Conservation (phyloP, 2,113 vertebrate genomes). For the Myrmophylax atrothorax region DNA sequence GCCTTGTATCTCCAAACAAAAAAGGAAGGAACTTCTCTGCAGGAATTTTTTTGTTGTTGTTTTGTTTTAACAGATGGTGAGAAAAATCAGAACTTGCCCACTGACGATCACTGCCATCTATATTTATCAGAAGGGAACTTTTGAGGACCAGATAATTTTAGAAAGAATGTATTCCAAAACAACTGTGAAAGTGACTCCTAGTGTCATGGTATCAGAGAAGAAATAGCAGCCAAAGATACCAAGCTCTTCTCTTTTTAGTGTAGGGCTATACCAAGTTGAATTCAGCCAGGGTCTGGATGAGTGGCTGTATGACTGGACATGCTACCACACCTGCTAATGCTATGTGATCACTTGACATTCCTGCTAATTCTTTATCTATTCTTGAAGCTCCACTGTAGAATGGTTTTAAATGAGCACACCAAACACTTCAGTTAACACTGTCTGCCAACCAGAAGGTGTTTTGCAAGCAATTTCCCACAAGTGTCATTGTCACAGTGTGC, state of each 20-base stretch:
- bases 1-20: background rate
- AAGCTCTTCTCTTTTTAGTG: background rate
- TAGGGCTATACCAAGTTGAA: background rate
- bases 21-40: background rate
- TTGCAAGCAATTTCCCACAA: background rate
- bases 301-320: fast-evolving
- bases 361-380: background rate
- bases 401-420: background rate
- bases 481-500: background rate
- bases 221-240: background rate
- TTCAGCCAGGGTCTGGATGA: background rate
- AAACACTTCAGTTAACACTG: background rate
- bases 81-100: background rate
- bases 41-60: background rate
- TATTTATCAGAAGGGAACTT: background rate
- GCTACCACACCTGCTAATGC: background rate
- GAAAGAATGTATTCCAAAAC: background rate
- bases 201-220: background rate
- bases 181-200: background rate
- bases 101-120: background rate
- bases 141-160: background rate
- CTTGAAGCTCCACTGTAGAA: background rate
- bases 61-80: background rate
- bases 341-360: background rate
- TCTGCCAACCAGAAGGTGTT: background rate